phyloP scores from a whole-genome alignment of 2,888 invertebrate species.

The Ditula angustiorana region DNA sequence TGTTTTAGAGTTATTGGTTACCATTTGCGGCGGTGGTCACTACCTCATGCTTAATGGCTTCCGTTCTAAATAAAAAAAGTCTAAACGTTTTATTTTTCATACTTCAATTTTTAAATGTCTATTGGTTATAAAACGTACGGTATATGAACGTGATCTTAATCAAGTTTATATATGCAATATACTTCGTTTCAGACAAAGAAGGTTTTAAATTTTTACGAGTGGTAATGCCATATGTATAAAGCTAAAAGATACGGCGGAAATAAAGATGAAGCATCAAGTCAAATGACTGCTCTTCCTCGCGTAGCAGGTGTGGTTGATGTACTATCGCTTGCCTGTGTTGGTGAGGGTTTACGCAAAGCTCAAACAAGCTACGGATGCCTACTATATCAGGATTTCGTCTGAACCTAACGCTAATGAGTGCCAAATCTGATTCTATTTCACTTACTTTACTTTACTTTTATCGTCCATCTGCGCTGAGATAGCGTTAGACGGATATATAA shows the following conservation, averaged over 20 bases:
- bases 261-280: slow-evolving; percentile 20
- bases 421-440: too few species aligned
- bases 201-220: background rate
- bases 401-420: too few species aligned
- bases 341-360: background rate
- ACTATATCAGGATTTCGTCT: too few species aligned
- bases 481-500: background rate
- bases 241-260: slow-evolving; percentile 10
- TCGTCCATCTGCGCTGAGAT: background rate
- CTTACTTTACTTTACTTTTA: too few species aligned
- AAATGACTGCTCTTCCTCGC: slow-evolving; percentile 19
- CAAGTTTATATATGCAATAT: background rate
- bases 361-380: background rate
- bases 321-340: background rate
- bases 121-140: background rate
- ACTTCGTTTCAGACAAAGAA: background rate
- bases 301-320: slow-evolving; percentile 25
- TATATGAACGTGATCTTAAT: background rate
- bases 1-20: too few species aligned
- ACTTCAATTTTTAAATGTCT: too few species aligned
- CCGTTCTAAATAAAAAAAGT: too few species aligned
- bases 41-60: too few species aligned
- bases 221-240: slow-evolving; percentile 3
- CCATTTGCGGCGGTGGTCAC: too few species aligned
- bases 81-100: too few species aligned